Evolutionary conservation across 1,140 invertebrate species (phyloP), one percentile per base, ranked within the genome.

Genomic region (Chionoecetes opilio): DNA sequence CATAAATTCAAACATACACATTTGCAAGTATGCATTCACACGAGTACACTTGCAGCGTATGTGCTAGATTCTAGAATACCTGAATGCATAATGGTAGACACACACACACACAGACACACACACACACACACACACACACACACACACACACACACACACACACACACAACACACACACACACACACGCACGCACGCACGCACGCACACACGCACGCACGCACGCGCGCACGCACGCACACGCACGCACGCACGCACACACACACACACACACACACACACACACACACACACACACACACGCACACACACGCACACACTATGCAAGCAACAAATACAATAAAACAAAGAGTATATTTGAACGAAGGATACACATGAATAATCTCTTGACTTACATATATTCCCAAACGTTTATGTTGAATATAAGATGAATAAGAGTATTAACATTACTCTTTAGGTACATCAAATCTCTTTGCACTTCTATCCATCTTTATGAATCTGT

Each of bases 241-340:
- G 26, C 21, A 75, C 21, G 3, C 63, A 75, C 63, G n/a, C 63
- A 75, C 63, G n/a, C 63, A 75, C 63, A 75, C 63, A 75, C 63
- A 75, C 63, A 75, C 63, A 75, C 63, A 75, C 63, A 75, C 63
- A 75, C 63, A 75, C 63, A 75, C 63, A 75, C 63, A 75, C 63
- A 75, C 63, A 75, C 63, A 75, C 63, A 75, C 63, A 75, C 63
- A 75, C 63, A 75, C 63, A 75, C 53, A 75, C 53, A 75, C 53
- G 26, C 53, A 75, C 53, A 75, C 63, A 75, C 63, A 75, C 63
- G n/a, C 63, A 75, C 63, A 75, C 63, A 75, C 63, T 26, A n/a
- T 0, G 21, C n/a, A 75, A 11, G 8, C 63, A 75, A 75, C 63
- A 53, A 9, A 3, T 17, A 2, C 8, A 11, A 17, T 0, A n/a